Evolutionary conservation across 2,888 invertebrate species (phyloP), one percentile per base, ranked within the genome.

Genomic region (Meloe dianella): DNA sequence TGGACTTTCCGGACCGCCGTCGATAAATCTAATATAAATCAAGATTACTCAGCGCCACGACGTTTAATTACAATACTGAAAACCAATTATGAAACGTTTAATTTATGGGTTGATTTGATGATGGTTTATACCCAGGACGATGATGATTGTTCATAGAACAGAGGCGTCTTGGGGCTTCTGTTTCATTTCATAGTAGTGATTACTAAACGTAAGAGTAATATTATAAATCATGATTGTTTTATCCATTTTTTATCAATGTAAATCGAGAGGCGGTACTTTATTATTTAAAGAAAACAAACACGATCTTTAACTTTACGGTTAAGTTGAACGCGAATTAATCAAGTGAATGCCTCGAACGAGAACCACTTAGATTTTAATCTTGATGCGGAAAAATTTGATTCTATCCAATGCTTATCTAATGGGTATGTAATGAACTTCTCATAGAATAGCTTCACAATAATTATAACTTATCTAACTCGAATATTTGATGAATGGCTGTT

Each of bases 11-110:
- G 64, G 58, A 64, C 69, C 66, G 74, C 73, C 69, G 74, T 74
- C 74, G 77, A 80, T 79, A 79, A 79, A 80, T 78, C 74, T 71
- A 76, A 75, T 76, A 80, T 80, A 80, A 80, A 79, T 80, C 79
- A 80, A 74, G 76, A 75, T 76, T 74, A 74, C 74, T 72, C 72
- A 71, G 73, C 75, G 78, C 77, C 76, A 75, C 69, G 74, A 74
- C 74, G 69, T 81, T 83, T 82, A 82, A 82, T 82, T 82, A 82
- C 82, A 81, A 79, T 79, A 78, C 80, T 80, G 82, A 82, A 82
- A 82, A 81, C 79, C 82, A 83, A 82, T 83, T 82, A 82, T 81
- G 80, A 82, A 80, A 79, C 79, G 74, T 74, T 76, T 79, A 80
- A 82, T 83, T 83, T 83, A 82, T 81, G 77, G 74, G 71, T 70